Conservation (phyloP, 2,888 invertebrate genomes). For the Monopis laevigella region DNA sequence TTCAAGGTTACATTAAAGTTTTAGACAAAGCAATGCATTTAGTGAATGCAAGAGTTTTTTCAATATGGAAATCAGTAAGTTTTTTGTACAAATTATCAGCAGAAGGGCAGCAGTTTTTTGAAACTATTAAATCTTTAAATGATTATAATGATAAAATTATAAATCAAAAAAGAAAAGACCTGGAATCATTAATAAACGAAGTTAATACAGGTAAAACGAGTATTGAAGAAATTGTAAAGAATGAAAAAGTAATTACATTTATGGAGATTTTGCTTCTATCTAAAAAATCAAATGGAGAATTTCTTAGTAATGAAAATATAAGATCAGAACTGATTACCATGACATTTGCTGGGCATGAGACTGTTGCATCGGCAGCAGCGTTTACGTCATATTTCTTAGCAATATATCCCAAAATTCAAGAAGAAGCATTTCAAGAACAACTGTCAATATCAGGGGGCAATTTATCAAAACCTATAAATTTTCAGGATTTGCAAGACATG, state of each 20-base stretch:
- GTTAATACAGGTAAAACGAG: not conserved
- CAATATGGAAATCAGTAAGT: not conserved
- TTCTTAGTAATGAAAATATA: not conserved
- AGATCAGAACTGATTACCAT: conserved; percentile 2
- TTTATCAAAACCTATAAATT: conserved; percentile 22
- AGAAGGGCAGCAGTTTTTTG: not conserved
- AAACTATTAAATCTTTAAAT: not conserved
- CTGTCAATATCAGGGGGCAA: conserved; percentile 23
- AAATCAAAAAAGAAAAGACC: not conserved
- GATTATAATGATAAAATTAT: not conserved
- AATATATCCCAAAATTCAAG: conserved; percentile 26
- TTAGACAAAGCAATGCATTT: not conserved
- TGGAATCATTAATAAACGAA: not conserved
- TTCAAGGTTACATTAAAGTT: not conserved
- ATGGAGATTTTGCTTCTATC: not conserved
- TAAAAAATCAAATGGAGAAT: not conserved
- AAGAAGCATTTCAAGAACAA: conserved; percentile 27
- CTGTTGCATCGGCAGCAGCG: not conserved
- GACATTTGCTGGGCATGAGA: conserved; percentile 5
- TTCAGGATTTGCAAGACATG: conserved; percentile 27
- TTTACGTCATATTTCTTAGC: conserved; percentile 25
- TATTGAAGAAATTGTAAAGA: not conserved
- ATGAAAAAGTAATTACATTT: conserved; percentile 1
- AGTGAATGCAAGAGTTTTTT: conserved; percentile 1
- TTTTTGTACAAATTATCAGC: not conserved